These are phyloP conservation scores for Aurelia sp. DNA, from an alignment of 30 jellyfish, hydroid and myxozoan genomes.

Conservation along the genomic window DNA sequence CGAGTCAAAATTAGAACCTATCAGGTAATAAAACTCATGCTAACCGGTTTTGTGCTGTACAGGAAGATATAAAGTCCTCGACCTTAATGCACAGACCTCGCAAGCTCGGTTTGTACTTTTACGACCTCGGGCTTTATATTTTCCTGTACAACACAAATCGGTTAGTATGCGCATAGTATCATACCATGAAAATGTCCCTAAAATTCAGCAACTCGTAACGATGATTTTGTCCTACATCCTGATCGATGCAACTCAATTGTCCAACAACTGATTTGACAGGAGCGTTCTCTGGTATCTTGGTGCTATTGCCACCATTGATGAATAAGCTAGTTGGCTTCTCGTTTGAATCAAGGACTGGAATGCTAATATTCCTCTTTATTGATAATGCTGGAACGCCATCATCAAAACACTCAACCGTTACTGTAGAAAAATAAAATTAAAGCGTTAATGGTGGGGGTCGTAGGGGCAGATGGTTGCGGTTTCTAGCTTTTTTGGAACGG, in stretches of 20 bases:
- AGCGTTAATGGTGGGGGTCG: neutral
- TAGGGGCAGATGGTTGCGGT: too few species aligned
- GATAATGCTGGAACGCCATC: conserved; percentile 78
- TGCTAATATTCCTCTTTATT: conserved; percentile 21
- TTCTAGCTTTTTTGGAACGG: too few species aligned
- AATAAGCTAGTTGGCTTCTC: conserved; percentile 68
- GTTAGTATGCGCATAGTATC: too few species aligned
- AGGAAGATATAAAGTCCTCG: too few species aligned
- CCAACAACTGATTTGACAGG: conserved; percentile 72
- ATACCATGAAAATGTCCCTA: conserved; percentile 28
- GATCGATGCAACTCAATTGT: conserved; percentile 66
- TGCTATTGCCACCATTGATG: conserved; percentile 32
- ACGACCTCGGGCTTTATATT: too few species aligned
- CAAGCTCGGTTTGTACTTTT: too few species aligned
- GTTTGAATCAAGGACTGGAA: conserved; percentile 70
- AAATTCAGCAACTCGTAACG: conserved; percentile 17
- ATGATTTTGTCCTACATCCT: conserved; percentile 74
- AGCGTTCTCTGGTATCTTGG: conserved; percentile 65
- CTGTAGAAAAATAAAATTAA: conserved; percentile 35
- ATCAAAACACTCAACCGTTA: conserved; percentile 68
- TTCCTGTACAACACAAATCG: too few species aligned
- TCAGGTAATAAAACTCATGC: too few species aligned
- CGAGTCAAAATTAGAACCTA: too few species aligned
- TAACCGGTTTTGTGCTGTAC: too few species aligned
- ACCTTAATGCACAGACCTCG: too few species aligned